phyloP scores from a whole-genome alignment of 92 coral and sea anemone genomes.

The Galaxea fascicularis region DNA sequence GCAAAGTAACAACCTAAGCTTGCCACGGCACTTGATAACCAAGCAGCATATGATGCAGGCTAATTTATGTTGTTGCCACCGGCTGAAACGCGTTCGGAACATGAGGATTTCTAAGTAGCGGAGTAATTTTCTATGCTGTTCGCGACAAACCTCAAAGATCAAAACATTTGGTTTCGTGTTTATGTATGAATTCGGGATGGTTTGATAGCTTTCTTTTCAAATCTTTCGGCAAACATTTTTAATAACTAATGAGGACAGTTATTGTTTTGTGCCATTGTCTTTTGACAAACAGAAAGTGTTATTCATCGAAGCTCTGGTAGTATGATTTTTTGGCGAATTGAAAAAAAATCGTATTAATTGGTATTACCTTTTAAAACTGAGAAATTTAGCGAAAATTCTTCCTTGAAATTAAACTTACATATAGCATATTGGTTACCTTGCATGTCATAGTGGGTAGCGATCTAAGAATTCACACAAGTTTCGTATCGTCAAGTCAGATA shows the following conservation, averaged over 20 bases:
- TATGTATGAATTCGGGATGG: background rate
- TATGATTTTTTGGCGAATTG: background rate
- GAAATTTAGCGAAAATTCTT: too few relatives aligned
- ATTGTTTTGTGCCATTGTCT: slow-evolving; percentile 7
- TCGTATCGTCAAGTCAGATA: too few relatives aligned
- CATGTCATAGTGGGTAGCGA: too few relatives aligned
- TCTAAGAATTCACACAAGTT: too few relatives aligned
- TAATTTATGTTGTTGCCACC: slow-evolving; percentile 14
- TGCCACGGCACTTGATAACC: background rate
- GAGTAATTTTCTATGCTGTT: background rate
- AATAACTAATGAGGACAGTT: slow-evolving; percentile 7
- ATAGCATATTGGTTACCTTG: too few relatives aligned
- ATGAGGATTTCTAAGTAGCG: background rate
- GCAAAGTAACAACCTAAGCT: too few relatives aligned
- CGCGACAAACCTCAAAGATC: slow-evolving; percentile 3
- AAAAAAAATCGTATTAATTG: background rate
- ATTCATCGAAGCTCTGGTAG: background rate
- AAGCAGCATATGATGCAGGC: background rate
- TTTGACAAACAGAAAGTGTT: slow-evolving; percentile 20
- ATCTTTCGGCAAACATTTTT: slow-evolving; percentile 38
- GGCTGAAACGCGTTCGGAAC: background rate
- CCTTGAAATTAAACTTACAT: too few relatives aligned
- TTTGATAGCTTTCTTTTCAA: background rate
- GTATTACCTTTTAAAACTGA: too few relatives aligned
- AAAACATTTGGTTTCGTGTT: background rate